Conservation (phyloP, 2,113 vertebrate species). For the Sporophila hypoxantha region DNA sequence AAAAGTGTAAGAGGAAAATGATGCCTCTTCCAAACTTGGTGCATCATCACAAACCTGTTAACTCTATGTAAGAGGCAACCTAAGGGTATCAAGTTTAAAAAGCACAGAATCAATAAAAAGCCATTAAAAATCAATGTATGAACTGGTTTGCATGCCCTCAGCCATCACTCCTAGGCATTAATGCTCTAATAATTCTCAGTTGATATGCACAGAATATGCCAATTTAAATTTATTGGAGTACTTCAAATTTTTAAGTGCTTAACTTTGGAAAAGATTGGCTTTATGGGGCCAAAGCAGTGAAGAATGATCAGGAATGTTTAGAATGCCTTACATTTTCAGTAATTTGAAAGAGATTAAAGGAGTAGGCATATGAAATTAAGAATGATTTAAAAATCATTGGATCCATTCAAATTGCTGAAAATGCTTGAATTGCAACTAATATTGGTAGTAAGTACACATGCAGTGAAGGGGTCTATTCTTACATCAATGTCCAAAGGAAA, state of each 20-base stretch:
- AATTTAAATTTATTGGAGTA: conserved; percentile 75
- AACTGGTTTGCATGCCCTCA: conserved; percentile 66
- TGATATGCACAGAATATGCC: conserved; percentile 71
- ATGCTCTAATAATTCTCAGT: conserved; percentile 73
- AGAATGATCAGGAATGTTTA: conserved; percentile 62
- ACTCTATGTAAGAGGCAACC: conserved; percentile 52
- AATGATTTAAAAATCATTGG: conserved; percentile 56
- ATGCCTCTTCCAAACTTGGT: background rate
- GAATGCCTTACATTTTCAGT: conserved; percentile 53
- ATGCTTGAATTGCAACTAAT: background rate
- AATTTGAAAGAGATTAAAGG: conserved; percentile 64
- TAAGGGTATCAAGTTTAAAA: conserved; percentile 66
- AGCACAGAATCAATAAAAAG: conserved; percentile 72
- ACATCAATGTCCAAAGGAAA: background rate
- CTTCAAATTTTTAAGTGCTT: conserved; percentile 72
- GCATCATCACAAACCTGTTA: conserved; percentile 3
- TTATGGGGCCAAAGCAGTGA: conserved; percentile 42
- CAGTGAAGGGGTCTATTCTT: background rate
- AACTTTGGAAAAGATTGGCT: conserved; percentile 68
- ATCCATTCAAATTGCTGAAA: conserved; percentile 15
- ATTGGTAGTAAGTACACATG: background rate
- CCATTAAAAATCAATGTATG: conserved; percentile 76
- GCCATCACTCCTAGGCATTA: conserved; percentile 65
- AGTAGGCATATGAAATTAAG: conserved; percentile 57
- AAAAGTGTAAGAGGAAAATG: background rate